Percentiles rank a stretch among this genome's conserved stretches.
These are phyloP conservation scores for Naso thynnoides DNA, from an alignment of 2,797 vertebrate species.

Conservation along the genomic window DNA sequence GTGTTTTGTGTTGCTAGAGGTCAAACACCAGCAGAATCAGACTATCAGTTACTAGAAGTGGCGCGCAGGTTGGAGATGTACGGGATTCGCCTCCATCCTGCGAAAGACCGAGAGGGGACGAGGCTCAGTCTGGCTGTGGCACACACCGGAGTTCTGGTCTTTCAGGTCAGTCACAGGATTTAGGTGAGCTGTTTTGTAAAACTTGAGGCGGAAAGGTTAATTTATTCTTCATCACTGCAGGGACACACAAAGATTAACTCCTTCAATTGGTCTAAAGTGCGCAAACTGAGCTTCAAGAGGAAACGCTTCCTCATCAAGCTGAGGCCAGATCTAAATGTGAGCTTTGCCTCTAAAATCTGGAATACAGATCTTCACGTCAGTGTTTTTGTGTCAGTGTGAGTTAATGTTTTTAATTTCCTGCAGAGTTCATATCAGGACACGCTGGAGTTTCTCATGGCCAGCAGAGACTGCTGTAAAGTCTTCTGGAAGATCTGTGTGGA, in stretches of 20 bases:
- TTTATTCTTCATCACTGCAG: constrained; percentile 70
- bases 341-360: constrained; percentile 58
- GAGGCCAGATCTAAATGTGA: constrained; percentile 94
- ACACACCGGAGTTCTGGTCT: constrained; percentile 95
- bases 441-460: constrained; percentile 96
- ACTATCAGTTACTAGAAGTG: constrained; percentile 96
- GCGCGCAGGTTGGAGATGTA: constrained; percentile 96
- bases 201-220: constrained; percentile 12
- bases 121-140: constrained; percentile 94
- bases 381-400: constrained; percentile 4
- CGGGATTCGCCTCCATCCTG: constrained; percentile 93
- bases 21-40: constrained; percentile 96
- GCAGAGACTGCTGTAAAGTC: constrained; percentile 96
- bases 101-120: constrained; percentile 96
- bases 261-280: constrained; percentile 98
- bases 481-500: constrained; percentile 99
- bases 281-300: constrained; percentile 99
- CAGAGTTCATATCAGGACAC: constrained; percentile 96
- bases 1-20: constrained; percentile 84
- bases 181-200: background rate
- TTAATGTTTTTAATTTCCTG: background rate
- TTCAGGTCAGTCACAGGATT: constrained; percentile 87
- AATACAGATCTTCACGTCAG: background rate
- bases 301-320: constrained; percentile 98
- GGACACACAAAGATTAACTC: constrained; percentile 96